Percentiles rank a stretch among this genome's conserved stretches.
Evolutionary conservation across 2,888 invertebrate genomes (phyloP).

Genomic region (Athalia cordata): DNA sequence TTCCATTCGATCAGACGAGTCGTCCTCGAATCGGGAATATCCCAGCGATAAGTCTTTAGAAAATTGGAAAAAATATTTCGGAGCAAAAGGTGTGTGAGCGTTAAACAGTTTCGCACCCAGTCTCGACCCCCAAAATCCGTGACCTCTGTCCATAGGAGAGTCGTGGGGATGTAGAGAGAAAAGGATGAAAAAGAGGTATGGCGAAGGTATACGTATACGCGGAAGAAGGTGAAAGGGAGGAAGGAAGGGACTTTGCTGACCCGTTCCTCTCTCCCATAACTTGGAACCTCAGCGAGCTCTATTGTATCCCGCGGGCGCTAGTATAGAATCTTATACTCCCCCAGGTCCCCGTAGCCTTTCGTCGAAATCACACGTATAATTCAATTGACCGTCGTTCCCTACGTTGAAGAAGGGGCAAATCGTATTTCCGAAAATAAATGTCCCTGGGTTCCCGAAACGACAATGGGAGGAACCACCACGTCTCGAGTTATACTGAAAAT

Average conservation of each 20-base stretch:
- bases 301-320: conserved; percentile 38
- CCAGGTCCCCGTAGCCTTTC: conserved; percentile 28
- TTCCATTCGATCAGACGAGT: too few species aligned
- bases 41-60: conserved; percentile 6
- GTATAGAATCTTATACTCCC: conserved; percentile 36
- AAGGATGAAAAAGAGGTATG: background rate
- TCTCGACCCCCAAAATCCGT: conserved; percentile 2
- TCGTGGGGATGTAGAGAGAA: conserved; percentile 42
- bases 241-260: conserved; percentile 21
- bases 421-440: conserved; percentile 43
- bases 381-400: conserved; percentile 52
- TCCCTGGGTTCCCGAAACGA: conserved; percentile 31
- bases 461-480: conserved; percentile 18
- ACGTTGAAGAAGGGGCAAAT: conserved; percentile 40
- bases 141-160: conserved; percentile 50
- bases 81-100: conserved; percentile 56
- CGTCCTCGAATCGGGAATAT: background rate
- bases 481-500: conserved; percentile 22
- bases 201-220: background rate
- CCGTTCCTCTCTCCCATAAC: conserved; percentile 38
- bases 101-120: conserved; percentile 48
- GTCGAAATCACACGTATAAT: conserved; percentile 56
- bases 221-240: background rate
- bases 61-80: conserved; percentile 46
- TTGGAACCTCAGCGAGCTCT: conserved; percentile 23